Base-by-base conservation (phyloP, 1,140 invertebrate genomes). In the Stegodyphus dumicola region DNA sequence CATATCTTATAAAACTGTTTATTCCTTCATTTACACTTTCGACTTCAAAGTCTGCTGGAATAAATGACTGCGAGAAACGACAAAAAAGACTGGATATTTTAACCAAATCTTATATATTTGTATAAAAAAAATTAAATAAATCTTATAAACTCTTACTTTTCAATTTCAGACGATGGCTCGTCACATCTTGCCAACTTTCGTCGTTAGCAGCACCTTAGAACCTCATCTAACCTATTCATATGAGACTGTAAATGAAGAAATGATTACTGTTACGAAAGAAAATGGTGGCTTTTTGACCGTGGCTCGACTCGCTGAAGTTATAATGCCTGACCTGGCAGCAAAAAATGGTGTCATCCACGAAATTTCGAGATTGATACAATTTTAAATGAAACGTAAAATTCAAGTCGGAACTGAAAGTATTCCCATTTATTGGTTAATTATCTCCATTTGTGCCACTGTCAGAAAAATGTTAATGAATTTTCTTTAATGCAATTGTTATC, bases 331-430 rank as follows among this genome's bases (percentile, higher is more conserved):
- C 54, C 11, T 73, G 6, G n/a, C 15, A 67, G 33, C 78, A 60
- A 60, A 2, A 64, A 81, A 81, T 73, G 78, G 78, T 52, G 78
- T 81, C 0, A 6, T 81, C 5, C 78, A 81, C 52, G 70, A 81
- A 17, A 73, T 81, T 49, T 81, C 78, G 48, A 56, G 78, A 73
- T 48, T 81, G 33, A 56, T 79, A 6, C 77, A 79, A 70, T 18
- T 70, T 33, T 79, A 48, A 77, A 66, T 18, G 66, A 33, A 33
- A 33, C 33, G 1, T 33, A 33, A 33, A 64, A 64, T n/a, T 64
- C 1, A 64, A 33, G 33, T 33, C 33, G 33, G 33, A 33, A 33
- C 33, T 33, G 33, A 33, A 33, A 33, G 33, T 33, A 33, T 33
- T 33, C 33, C 33, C 33, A 33, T 33, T 33, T 33, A 33, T 33